Base-by-base conservation (phyloP, 2,888 invertebrate species). In the Zygogramma bicolorata region DNA sequence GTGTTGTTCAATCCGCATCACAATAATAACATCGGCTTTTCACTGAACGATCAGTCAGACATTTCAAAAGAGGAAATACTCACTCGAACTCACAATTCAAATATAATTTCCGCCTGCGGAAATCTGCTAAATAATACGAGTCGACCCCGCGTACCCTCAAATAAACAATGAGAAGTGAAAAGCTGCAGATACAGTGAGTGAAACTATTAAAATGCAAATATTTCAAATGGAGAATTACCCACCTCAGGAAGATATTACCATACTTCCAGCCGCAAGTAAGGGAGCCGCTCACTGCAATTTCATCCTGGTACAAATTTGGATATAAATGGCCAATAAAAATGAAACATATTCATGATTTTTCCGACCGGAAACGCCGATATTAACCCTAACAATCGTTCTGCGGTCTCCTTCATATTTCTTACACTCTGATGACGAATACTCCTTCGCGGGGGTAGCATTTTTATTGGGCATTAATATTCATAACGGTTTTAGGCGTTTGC, bases 131-230 rank as follows among this genome's bases (percentile, higher is more conserved):
- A 74, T 76, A 76, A 79, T 75, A 76, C 78, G n/a, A n/a, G 77
- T 77, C 77, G 72, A 72, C 63, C 68, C 70, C 65, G 49, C 72
- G 61, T 73, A 67, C 81, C 78, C 78, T 79, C 79, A 80, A 81
- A 82, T 81, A 81, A 80, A 82, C 81, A 84, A 80, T 82, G 80
- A 77, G 79, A 83, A 83, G 82, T 83, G 83, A 84, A 85, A 84
- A 84, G 84, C 84, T 83, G 77, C 79, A 78, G 80, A 82, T 78
- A 79, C 82, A 81, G 81, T 82, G 80, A 81, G 81, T 82, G 82
- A 84, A 86, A 86, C 87, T 87, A 87, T 87, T 86, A 87, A 87
- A 87, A 87, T 87, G 87, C 87, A 87, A 87, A 87, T 87, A 85
- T 84, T 82, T 81, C 71, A 66, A 82, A 81, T 80, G 81, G 82